Evolutionary conservation across 2,888 invertebrate genomes (phyloP), one percentile per base, ranked within the genome.

Genomic region (Seira sanloemensis): DNA sequence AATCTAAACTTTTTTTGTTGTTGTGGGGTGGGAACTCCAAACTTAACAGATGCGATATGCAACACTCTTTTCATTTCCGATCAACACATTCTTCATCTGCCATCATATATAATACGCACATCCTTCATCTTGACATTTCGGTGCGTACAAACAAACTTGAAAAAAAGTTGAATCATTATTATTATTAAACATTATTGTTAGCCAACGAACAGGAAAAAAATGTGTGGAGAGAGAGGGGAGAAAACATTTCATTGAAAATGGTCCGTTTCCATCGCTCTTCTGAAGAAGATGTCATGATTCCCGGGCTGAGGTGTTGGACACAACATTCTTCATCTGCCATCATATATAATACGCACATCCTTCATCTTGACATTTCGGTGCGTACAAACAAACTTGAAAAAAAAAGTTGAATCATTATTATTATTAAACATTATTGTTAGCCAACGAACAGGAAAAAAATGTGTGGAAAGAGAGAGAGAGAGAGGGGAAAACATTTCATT

Each of bases 81-180:
- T 19, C 58, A 46, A 37, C 37, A 50, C 50, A 50, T 50, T 18
- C n/a, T 18, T 82, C 83, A 78, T 78, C 83, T 83, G 77, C 83
- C 68, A 78, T 68, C 12, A 50, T 50, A 72, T 73, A 83, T n/a
- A n/a, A 83, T 83, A 62, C 77, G 67, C 72, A 82, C 83, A 76
- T 83, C 83, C 78, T 83, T 83, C 83, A 83, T 83, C 68, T 83
- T 83, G 83, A 83, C 83, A 78, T 83, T 83, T 83, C 83, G 67
- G 72, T 78, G 77, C 83, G 50, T 83, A 78, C 83, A 83, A 82
- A 82, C 82, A 81, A 82, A 82, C 82, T 83, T 78, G 67, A 73
- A 79, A 83, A 82, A 26, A 82, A 82, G 77, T 73, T 72, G 67
- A 77, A 72, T 73, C 65, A 75, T 72, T 82, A 67, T 50, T 83